Evolutionary conservation across 2,888 invertebrate genomes (phyloP), one percentile per base, ranked within the genome.

Genomic region (Abscondita cerata): DNA sequence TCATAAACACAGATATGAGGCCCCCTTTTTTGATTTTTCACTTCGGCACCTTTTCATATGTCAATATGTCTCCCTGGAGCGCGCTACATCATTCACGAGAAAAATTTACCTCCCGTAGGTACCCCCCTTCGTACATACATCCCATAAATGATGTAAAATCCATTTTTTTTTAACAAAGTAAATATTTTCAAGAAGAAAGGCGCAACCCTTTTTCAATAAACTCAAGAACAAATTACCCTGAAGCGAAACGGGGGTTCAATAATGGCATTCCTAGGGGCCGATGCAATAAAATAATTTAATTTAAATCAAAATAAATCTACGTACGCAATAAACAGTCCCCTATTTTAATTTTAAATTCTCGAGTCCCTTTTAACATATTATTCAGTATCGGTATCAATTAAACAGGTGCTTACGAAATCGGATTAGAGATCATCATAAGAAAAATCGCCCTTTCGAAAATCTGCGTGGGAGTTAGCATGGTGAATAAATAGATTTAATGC

Each of bases 231-330:
- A 38, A 60, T 60, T 60, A 41, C 60, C 40, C 25, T 44, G 20
- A 55, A 52, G 34, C 55, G 41, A 34, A 19, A 57, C 38, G 60
- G 67, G 71, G 75, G 74, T 70, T 70, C 70, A 75, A 76, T 77
- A 78, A 77, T 76, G 72, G 75, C 76, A 79, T 80, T 80, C 78
- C 79, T 67, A 77, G 77, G 77, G 78, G 74, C 69, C 68, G 74
- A 75, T 73, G 72, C 76, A 78, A 78, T 78, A 78, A 78, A 78
- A 77, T 76, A 76, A 68, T 80, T 78, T 79, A 80, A 80, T 80
- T 80, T 79, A 80, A 80, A 79, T 78, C 76, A 77, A 79, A 80
- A 80, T 80, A 74, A 73, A 72, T 72, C 75, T 71, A 64, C 69
- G 69, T 68, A 66, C 64, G 69, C 70, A 75, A 74, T 75, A 74